Conservation (phyloP, 2,888 invertebrate genomes). For the Drosophila melanosoma region DNA sequence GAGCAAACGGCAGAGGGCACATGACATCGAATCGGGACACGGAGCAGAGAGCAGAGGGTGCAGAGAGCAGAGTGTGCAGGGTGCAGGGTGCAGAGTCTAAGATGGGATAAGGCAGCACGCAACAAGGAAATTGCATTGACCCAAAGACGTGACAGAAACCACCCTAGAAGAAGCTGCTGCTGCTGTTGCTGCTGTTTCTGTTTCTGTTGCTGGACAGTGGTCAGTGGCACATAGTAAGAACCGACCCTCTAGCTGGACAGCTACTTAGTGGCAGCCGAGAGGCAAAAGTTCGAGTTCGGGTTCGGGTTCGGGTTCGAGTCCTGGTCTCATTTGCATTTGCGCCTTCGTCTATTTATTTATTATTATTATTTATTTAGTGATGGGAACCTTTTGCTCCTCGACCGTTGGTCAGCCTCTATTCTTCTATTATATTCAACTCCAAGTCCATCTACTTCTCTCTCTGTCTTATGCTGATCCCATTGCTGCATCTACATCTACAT, state of each 20-base stretch:
- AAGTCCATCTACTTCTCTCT: not conserved
- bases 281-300: constrained; percentile 4
- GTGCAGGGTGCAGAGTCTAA: not conserved
- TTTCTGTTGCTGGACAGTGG: constrained; percentile 51
- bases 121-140: constrained; percentile 61
- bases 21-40: constrained; percentile 16
- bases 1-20: constrained; percentile 59
- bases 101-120: constrained; percentile 2
- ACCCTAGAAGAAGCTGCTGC: constrained; percentile 20
- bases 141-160: constrained; percentile 28
- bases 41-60: constrained; percentile 4
- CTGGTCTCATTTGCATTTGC: constrained; percentile 67
- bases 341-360: constrained; percentile 65
- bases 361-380: constrained; percentile 32
- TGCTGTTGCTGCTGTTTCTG: constrained; percentile 26
- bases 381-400: constrained; percentile 51
- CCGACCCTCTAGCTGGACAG: constrained; percentile 17
- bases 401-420: constrained; percentile 54
- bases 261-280: constrained; percentile 33
- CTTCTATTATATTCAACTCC: constrained; percentile 14
- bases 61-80: constrained; percentile 6
- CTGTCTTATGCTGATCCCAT: constrained; percentile 20
- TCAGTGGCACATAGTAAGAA: constrained; percentile 30
- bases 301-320: constrained; percentile 1
- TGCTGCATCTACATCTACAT: constrained; percentile 12